These are phyloP conservation scores for Aethina tumida DNA, from an alignment of 1,140 invertebrate species.

Conservation along the genomic window DNA sequence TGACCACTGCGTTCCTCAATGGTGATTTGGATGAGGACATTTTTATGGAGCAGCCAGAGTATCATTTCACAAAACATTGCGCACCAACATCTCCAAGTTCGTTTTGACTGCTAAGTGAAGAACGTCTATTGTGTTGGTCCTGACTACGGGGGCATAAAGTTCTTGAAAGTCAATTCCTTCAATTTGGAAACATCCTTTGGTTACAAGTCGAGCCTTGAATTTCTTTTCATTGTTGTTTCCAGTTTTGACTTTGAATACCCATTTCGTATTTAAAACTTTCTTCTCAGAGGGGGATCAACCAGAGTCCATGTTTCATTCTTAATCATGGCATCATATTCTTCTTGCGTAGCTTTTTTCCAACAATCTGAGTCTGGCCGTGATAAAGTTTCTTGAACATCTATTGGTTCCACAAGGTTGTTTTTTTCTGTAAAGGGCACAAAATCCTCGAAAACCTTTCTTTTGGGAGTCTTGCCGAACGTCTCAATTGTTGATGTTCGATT, in stretches of 20 bases:
- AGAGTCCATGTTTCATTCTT: conserved; percentile 31
- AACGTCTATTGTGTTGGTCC: no score
- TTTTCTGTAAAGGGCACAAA: not conserved
- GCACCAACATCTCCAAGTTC: no score
- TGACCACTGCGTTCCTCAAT: conserved; percentile 34
- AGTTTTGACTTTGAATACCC: conserved; percentile 33
- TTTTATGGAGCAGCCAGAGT: conserved; percentile 13
- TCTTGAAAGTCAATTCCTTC: no score
- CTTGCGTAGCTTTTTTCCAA: conserved; percentile 26
- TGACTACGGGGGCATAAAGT: no score
- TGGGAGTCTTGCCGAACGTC: no score
- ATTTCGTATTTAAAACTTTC: conserved; percentile 28
- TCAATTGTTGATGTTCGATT: no score
- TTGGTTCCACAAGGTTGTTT: conserved; percentile 14
- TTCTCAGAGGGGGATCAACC: conserved; percentile 17
- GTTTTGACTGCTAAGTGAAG: no score
- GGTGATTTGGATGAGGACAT: conserved; percentile 29
- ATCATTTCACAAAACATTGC: no score
- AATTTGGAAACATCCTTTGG: no score
- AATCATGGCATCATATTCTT: conserved; percentile 26
- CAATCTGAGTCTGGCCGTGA: no score
- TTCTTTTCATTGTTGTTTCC: conserved; percentile 3
- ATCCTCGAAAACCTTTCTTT: no score
- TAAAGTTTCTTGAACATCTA: conserved; percentile 7
- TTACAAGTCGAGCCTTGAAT: no score